phyloP scores from a whole-genome alignment of 2,113 vertebrate species.

The Vicugna pacos region DNA sequence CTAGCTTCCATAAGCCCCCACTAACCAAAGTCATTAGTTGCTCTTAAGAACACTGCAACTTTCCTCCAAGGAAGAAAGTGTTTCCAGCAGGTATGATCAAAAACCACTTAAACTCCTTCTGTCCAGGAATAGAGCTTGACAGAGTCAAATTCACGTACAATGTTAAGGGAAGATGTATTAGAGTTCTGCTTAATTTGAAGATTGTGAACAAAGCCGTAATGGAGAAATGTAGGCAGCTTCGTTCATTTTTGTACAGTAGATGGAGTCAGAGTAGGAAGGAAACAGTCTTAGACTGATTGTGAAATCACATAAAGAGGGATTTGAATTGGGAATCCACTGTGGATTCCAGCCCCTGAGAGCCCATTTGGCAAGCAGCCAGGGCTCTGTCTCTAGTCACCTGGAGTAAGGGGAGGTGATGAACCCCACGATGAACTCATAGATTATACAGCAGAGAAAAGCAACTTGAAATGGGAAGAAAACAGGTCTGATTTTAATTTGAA shows the following conservation, averaged over 20 bases:
- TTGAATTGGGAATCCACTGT: not conserved
- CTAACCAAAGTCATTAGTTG: not conserved
- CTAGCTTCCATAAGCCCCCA: not conserved
- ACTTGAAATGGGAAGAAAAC: not conserved
- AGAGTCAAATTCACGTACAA: not conserved
- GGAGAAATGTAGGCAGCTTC: not conserved
- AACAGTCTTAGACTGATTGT: not conserved
- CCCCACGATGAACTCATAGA: not conserved
- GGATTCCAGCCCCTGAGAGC: not conserved
- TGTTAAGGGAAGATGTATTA: not conserved
- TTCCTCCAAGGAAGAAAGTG: conserved; percentile 38
- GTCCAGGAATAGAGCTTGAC: not conserved
- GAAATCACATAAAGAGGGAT: not conserved
- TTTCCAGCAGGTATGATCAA: not conserved
- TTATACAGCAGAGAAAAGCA: not conserved
- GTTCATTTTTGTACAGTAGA: conserved; percentile 53
- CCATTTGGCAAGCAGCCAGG: not conserved
- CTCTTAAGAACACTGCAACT: not conserved
- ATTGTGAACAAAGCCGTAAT: not conserved
- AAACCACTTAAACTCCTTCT: not conserved
- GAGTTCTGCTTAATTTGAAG: not conserved
- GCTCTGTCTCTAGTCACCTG: not conserved
- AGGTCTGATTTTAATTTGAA: not conserved
- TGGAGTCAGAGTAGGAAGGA: conserved; percentile 62
- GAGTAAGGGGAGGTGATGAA: not conserved